Conservation (phyloP, 2,113 vertebrate genomes). For the Solenodon paradoxus region DNA sequence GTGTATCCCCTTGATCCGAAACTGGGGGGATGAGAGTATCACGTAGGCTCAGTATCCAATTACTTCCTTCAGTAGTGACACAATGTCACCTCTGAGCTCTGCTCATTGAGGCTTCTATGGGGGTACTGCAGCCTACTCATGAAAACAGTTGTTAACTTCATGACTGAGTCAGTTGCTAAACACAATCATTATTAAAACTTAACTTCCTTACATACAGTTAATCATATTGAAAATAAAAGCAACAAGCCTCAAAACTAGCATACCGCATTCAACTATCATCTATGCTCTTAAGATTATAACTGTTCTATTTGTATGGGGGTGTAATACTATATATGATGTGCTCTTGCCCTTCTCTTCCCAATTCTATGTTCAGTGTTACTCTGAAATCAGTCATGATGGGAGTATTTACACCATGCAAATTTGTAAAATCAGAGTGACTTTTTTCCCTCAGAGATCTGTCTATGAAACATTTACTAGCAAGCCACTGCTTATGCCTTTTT, state of each 20-base stretch:
- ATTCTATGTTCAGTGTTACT: neutral
- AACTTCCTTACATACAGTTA: neutral
- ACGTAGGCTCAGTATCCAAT: neutral
- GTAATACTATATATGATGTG: neutral
- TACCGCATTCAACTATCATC: neutral
- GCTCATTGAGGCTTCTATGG: neutral
- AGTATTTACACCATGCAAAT: neutral
- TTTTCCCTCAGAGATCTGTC: neutral
- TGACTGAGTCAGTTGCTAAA: neutral
- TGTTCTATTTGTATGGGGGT: neutral
- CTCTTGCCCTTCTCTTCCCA: neutral
- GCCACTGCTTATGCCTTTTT: neutral
- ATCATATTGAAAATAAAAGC: neutral
- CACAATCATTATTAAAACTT: neutral
- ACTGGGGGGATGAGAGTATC: neutral
- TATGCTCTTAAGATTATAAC: neutral
- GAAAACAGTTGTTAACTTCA: neutral
- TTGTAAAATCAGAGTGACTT: neutral
- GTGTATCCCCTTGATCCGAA: neutral
- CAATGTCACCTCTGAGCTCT: neutral
- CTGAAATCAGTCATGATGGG: neutral
- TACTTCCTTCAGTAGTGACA: neutral
- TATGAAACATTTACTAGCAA: neutral
- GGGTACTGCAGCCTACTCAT: neutral
- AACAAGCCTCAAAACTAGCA: neutral